phyloP scores from a whole-genome alignment of 1,140 invertebrate genomes.

The Laupala kohalensis region DNA sequence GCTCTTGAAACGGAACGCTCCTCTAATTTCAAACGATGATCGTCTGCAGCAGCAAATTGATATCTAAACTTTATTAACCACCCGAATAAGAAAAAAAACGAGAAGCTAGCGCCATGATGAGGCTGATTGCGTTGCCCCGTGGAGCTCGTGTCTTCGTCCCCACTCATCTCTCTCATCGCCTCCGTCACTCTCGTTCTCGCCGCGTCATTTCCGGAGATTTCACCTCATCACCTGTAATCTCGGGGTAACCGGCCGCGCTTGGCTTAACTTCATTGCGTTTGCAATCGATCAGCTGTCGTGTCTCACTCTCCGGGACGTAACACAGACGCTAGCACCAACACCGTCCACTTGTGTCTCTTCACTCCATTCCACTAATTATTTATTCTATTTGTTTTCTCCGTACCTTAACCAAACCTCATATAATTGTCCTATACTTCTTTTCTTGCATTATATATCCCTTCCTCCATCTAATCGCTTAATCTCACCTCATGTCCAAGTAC shows the following conservation, averaged over 20 bases:
- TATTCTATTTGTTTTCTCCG: too few species aligned
- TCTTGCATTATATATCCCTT: too few species aligned
- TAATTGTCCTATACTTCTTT: too few species aligned
- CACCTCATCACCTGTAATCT: not conserved
- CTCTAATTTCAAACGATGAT: not conserved
- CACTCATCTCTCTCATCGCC: not conserved
- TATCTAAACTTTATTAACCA: not conserved
- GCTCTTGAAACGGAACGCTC: not conserved
- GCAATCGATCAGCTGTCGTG: not conserved
- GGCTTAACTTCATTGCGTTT: not conserved
- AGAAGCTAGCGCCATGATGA: not conserved
- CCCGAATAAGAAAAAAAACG: not conserved
- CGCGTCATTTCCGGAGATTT: not conserved
- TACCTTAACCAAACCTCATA: too few species aligned
- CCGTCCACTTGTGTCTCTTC: not conserved
- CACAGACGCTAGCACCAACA: not conserved
- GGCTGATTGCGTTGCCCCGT: not conserved
- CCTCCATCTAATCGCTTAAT: too few species aligned
- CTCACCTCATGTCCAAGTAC: too few species aligned
- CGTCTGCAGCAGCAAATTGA: not conserved
- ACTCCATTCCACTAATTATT: not conserved
- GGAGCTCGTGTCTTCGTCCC: not conserved
- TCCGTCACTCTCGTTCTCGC: not conserved
- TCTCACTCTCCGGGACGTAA: not conserved
- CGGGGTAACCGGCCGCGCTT: not conserved